Percentiles rank a stretch among this genome's conserved stretches.
phyloP scores from a whole-genome alignment of 2,797 vertebrate species.

The Brotula barbata region DNA sequence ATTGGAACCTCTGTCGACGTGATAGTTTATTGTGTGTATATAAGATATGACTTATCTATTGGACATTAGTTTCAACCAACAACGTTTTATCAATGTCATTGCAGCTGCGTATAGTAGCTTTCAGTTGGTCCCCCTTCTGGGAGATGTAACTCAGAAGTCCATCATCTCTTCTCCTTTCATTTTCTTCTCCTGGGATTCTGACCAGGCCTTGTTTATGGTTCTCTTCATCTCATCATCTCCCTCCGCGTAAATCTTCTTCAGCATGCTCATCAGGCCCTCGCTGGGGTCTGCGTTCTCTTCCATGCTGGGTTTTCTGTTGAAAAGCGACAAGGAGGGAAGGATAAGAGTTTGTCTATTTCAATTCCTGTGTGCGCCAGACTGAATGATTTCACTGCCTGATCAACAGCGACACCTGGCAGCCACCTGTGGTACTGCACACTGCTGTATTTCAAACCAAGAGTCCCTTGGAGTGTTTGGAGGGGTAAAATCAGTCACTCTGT shows the following conservation, averaged over 20 bases:
- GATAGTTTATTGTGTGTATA: constrained; percentile 3
- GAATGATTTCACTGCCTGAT: background rate
- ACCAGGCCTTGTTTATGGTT: constrained; percentile 98
- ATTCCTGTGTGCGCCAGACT: background rate
- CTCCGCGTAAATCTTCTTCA: constrained; percentile 96
- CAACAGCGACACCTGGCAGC: constrained; percentile 7
- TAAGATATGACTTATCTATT: background rate
- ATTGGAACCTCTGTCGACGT: background rate
- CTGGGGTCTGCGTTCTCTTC: constrained; percentile 88
- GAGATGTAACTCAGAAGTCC: constrained; percentile 80
- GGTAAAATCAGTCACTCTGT: too few relatives aligned
- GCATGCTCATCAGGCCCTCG: constrained; percentile 93
- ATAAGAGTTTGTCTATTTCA: background rate
- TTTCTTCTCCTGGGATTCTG: constrained; percentile 96
- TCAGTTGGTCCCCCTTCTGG: constrained; percentile 23
- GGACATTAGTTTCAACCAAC: constrained; percentile 8
- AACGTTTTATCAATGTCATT: constrained; percentile 28
- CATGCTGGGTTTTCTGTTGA: constrained; percentile 70
- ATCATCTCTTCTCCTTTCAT: constrained; percentile 85
- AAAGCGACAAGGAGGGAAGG: background rate
- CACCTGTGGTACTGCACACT: constrained; percentile 10
- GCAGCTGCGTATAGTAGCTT: constrained; percentile 2
- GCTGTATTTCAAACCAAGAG: too few relatives aligned
- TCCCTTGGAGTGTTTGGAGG: too few relatives aligned
- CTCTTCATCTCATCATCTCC: constrained; percentile 99